A percentile compares a stretch with the other conserved stretches of the same genome.
phyloP scores from a whole-genome alignment of 2,888 invertebrate species.

The Rhagophthalmus giganteus region DNA sequence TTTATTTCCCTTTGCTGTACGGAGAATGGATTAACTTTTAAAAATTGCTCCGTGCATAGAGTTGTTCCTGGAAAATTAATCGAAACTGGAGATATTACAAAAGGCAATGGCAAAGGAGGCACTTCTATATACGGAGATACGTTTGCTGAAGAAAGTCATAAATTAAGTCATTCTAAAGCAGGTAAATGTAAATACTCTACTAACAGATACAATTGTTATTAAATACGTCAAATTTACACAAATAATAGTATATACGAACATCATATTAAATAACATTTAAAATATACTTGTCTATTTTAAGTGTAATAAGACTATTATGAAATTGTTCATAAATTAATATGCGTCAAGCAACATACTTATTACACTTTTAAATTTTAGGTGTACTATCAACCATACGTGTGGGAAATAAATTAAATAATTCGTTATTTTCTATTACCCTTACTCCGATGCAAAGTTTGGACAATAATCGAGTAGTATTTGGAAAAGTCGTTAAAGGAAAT shows the following conservation, averaged over 20 bases:
- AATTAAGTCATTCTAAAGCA: constrained; percentile 54
- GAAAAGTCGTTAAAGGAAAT: constrained; percentile 54
- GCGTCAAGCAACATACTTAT: no score
- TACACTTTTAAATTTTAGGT: no score
- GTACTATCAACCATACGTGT: constrained; percentile 55
- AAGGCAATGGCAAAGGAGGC: constrained; percentile 58
- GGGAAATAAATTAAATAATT: constrained; percentile 53
- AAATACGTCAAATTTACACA: no score
- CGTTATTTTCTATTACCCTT: constrained; percentile 59
- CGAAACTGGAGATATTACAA: constrained; percentile 60
- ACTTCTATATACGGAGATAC: constrained; percentile 57
- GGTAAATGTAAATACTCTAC: constrained; percentile 45
- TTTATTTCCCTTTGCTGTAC: constrained; percentile 51
- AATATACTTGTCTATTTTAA: constrained; percentile 1
- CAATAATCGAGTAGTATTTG: constrained; percentile 58
- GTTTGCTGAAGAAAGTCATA: constrained; percentile 56
- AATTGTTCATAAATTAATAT: no score
- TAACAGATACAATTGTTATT: no score
- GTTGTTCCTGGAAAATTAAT: constrained; percentile 57
- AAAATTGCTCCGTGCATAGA: constrained; percentile 54
- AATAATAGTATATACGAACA: no score
- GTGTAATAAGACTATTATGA: no score
- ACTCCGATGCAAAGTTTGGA: constrained; percentile 53
- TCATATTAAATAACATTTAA: no score
- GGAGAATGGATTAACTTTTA: constrained; percentile 44